Conservation (phyloP, 2,113 vertebrate species). For the Oriolus oriolus region DNA sequence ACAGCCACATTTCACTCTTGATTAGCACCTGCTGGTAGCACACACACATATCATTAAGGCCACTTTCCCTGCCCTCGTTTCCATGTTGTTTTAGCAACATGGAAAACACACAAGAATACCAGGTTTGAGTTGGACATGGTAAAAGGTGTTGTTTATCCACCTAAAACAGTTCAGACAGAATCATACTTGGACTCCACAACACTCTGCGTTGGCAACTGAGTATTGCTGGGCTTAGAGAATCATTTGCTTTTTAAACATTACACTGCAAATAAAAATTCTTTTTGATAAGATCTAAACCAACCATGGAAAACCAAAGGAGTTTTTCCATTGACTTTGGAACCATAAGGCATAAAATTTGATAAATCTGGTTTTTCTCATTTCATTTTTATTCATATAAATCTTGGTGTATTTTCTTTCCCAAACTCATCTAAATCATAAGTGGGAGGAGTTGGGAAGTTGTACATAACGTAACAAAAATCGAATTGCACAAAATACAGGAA, state of each 20-base stretch:
- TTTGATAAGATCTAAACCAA: not conserved
- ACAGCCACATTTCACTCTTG: not conserved
- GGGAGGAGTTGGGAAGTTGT: not conserved
- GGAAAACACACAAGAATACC: not conserved
- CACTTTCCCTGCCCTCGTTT: not conserved
- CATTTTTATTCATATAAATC: not conserved
- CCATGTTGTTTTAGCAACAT: not conserved
- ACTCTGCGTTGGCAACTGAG: not conserved
- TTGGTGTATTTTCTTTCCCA: not conserved
- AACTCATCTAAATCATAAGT: not conserved
- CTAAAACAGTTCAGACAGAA: not conserved
- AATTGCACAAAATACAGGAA: not conserved
- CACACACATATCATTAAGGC: not conserved
- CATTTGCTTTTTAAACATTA: not conserved
- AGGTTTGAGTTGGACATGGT: not conserved
- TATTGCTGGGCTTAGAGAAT: not conserved
- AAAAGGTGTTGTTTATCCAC: not conserved
- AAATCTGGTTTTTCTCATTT: not conserved
- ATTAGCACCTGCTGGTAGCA: not conserved
- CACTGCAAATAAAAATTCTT: not conserved
- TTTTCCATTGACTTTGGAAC: not conserved
- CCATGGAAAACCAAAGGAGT: not conserved
- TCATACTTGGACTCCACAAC: not conserved
- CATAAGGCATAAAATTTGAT: not conserved
- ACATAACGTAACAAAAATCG: not conserved